Percentiles rank a stretch among this genome's conserved stretches.
Evolutionary conservation across 2,797 vertebrate genomes (phyloP).

Genomic region (Sparidentex hasta): DNA sequence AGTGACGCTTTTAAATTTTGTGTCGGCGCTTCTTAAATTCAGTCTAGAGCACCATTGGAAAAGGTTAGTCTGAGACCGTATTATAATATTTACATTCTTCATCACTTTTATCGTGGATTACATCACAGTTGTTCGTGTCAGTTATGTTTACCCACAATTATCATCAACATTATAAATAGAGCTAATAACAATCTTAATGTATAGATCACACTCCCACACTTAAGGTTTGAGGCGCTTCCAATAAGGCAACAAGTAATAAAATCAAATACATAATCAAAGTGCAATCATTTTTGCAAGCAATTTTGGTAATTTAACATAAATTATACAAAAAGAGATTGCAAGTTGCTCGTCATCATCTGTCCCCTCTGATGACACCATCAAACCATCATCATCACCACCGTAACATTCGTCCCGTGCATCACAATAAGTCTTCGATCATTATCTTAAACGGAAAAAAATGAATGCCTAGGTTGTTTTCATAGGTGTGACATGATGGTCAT

Average conservation of each 20-base stretch:
- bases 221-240: neutral
- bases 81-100: too few relatives aligned
- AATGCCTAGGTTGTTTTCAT: neutral
- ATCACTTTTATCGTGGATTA: neutral
- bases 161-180: neutral
- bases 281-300: neutral
- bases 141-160: neutral
- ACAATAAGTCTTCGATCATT: neutral
- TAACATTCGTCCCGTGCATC: neutral
- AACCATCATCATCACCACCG: neutral
- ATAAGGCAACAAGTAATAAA: neutral
- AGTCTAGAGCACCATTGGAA: too few relatives aligned
- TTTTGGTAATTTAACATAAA: neutral
- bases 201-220: neutral
- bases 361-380: neutral
- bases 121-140: neutral
- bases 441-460: neutral
- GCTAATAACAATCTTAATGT: neutral
- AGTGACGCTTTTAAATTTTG: too few relatives aligned
- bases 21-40: too few relatives aligned
- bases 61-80: too few relatives aligned
- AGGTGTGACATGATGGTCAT: neutral
- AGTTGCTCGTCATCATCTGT: neutral
- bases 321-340: neutral
- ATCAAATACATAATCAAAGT: too few relatives aligned